Evolutionary conservation across 1,140 invertebrate species (phyloP).

Genomic region (Proales similis): DNA sequence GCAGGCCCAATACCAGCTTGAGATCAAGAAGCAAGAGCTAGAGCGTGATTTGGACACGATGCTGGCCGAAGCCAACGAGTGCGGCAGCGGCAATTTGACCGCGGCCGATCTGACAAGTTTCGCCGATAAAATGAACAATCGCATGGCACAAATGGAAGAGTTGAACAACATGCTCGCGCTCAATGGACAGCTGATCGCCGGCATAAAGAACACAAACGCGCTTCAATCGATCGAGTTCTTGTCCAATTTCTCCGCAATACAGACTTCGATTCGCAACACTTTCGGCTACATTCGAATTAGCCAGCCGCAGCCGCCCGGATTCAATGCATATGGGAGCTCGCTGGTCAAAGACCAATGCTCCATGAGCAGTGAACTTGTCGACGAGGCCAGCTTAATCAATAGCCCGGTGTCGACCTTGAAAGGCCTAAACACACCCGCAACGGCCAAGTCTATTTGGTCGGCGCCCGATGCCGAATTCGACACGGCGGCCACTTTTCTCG

Average conservation of each 20-base stretch:
- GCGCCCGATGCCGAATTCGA: too few species aligned
- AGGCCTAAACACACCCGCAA: too few species aligned
- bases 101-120: not conserved
- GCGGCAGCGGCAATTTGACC: not conserved
- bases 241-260: constrained; percentile 32
- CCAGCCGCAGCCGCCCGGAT: constrained; percentile 27
- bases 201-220: constrained; percentile 23
- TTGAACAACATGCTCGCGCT: constrained; percentile 23
- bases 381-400: too few species aligned
- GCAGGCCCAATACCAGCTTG: constrained; percentile 24
- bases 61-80: not conserved
- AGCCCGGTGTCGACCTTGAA: too few species aligned
- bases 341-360: too few species aligned
- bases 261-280: constrained; percentile 33
- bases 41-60: constrained; percentile 26
- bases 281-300: constrained; percentile 36
- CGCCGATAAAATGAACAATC: not conserved
- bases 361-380: too few species aligned
- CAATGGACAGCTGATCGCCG: constrained; percentile 16
- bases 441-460: too few species aligned
- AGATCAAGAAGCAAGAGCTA: constrained; percentile 34
- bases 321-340: not conserved
- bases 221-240: constrained; percentile 34
- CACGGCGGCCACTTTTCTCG: too few species aligned
- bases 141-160: constrained; percentile 7